These are phyloP conservation scores for Polyommatus icarus DNA, from an alignment of 2,888 invertebrate species.

Conservation along the genomic window DNA sequence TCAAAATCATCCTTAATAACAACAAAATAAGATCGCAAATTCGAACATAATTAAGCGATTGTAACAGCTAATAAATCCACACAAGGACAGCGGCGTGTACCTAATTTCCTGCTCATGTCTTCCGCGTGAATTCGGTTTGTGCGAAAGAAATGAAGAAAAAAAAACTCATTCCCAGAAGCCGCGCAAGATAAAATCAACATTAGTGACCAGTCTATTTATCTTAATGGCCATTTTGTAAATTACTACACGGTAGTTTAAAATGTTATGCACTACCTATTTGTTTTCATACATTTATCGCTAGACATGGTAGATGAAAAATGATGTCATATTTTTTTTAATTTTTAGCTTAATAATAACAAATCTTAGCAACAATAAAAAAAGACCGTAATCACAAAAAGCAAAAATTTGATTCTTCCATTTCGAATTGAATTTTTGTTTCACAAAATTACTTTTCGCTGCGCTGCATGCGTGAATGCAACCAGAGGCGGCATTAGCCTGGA, in stretches of 20 bases:
- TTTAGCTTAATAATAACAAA: neutral
- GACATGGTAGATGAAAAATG: neutral
- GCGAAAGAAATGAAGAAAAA: slow-evolving; percentile 10
- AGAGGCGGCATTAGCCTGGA: slow-evolving; percentile 7
- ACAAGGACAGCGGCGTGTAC: slow-evolving; percentile 7
- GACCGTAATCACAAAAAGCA: neutral
- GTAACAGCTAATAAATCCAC: slow-evolving; percentile 7
- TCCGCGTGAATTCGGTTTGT: slow-evolving; percentile 21
- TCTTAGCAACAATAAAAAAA: neutral
- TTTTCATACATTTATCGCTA: neutral
- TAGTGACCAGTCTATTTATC: slow-evolving; percentile 10
- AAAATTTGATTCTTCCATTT: neutral
- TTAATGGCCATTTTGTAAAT: slow-evolving; percentile 6
- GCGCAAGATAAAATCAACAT: slow-evolving; percentile 10
- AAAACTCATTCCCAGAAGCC: slow-evolving; percentile 5
- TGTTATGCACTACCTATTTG: neutral
- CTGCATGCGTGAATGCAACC: neutral
- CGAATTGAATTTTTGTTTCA: neutral
- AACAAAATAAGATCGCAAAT: neutral
- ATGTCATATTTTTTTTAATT: neutral
- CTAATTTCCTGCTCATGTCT: slow-evolving; percentile 9
- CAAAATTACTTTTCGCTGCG: neutral
- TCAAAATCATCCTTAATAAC: neutral
- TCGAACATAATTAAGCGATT: neutral
- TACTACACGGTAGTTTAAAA: neutral